Evolutionary conservation across 1,140 invertebrate genomes (phyloP), one percentile per base, ranked within the genome.

Genomic region (Leptinotarsa defecta): DNA sequence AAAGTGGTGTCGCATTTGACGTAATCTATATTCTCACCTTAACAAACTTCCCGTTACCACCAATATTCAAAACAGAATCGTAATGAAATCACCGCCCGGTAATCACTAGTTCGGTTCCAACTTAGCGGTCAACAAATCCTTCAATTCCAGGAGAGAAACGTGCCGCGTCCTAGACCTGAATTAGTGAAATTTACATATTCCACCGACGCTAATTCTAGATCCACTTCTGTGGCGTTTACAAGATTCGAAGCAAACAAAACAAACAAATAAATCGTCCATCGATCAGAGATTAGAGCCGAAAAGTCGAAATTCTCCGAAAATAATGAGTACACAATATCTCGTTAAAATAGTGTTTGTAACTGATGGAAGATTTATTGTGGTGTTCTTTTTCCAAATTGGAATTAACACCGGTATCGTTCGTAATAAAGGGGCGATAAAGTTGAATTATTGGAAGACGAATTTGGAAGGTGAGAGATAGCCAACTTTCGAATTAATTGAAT

Each of bases 181-280:
- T 62, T 62, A 62, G 61, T 62, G 20, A 62, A 68, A 24, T 68
- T 68, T 68, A 22, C 65, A 68, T 43, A 24, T 43, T 43, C 52
- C 15, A 57, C 52, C 17, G n/a, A 57, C 52, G 52, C 52, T 57
- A 57, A 57, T 57, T 57, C 52, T n/a, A 57, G n/a, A 15, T n/a
- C 52, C n/a, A 57, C 52, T 57, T 57, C 52, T 57, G 52, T 19
- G 52, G 34, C 34, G 34, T 43, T 43, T 43, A 43, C 34, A 43
- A 11, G 34, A 43, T 57, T 19, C 17, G 52, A 57, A 19, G 52
- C n/a, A 57, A 15, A 57, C 52, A 57, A 17, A 57, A 57, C 52
- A 57, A 57, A 57, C 52, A 15, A 17, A 57, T 57, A 57, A 57
- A 57, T 57, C 52, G 52, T 57, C 52, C 4, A 19, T 57, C n/a